These are phyloP conservation scores for Aspidapion aeneum DNA, from an alignment of 2,888 invertebrate species.

Conservation along the genomic window DNA sequence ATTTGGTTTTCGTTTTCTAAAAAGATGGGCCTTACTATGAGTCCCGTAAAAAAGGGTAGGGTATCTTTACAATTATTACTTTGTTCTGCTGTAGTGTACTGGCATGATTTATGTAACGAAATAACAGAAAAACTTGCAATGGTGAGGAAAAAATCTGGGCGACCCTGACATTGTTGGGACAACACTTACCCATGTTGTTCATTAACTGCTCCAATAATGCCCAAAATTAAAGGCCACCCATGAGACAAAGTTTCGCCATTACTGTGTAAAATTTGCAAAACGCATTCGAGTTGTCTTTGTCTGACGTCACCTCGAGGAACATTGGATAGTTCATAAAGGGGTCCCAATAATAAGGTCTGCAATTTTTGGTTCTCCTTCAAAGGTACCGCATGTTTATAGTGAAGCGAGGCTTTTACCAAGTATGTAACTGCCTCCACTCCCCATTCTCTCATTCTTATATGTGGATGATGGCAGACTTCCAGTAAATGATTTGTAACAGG, in stretches of 20 bases:
- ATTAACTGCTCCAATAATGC: conserved; percentile 92
- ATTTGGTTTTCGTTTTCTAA: too few species aligned
- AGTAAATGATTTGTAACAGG: conserved; percentile 94
- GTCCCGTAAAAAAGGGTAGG: too few species aligned
- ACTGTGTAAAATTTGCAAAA: conserved; percentile 87
- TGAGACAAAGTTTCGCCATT: conserved; percentile 89
- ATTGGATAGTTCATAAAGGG: conserved; percentile 86
- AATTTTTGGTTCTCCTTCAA: conserved; percentile 81
- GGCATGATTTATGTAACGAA: too few species aligned
- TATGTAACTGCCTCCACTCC: conserved; percentile 96
- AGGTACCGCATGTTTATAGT: conserved; percentile 80
- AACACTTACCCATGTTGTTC: conserved; percentile 78
- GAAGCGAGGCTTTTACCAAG: conserved; percentile 86
- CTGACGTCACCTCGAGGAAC: conserved; percentile 92
- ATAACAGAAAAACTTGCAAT: too few species aligned
- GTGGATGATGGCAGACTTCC: conserved; percentile 94
- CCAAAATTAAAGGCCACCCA: conserved; percentile 93
- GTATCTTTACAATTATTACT: too few species aligned
- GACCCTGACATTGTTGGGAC: neutral
- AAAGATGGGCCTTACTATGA: too few species aligned
- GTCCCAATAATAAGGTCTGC: conserved; percentile 83
- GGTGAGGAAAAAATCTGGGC: too few species aligned
- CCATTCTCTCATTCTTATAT: conserved; percentile 94
- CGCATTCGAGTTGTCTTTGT: conserved; percentile 91
- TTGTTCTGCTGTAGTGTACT: too few species aligned